Evolutionary conservation across 2,797 vertebrate species (phyloP).

Genomic region (Muraenolepis orangiensis): DNA sequence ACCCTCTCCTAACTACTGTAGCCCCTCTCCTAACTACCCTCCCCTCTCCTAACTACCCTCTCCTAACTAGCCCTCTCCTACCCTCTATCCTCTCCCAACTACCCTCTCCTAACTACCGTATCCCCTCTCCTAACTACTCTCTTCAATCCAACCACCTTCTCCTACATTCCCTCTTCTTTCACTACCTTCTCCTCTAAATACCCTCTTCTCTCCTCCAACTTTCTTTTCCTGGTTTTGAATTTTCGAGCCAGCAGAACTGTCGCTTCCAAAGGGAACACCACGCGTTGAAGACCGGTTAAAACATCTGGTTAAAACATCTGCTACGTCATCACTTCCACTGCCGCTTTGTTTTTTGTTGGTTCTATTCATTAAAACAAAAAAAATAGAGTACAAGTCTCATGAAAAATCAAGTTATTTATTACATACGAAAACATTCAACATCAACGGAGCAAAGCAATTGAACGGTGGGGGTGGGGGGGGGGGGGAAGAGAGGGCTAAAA

Average conservation of each 20-base stretch:
- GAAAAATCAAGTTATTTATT: constrained; percentile 71
- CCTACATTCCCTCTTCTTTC: too few relatives aligned
- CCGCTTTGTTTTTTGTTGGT: background rate
- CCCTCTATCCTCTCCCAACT: background rate
- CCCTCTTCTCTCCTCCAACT: too few relatives aligned
- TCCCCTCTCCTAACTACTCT: too few relatives aligned
- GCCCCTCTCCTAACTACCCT: too few relatives aligned
- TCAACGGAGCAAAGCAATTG: constrained; percentile 54
- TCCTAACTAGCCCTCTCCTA: too few relatives aligned
- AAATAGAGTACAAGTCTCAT: constrained; percentile 44
- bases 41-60: too few relatives aligned
- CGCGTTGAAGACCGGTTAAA: constrained; percentile 36
- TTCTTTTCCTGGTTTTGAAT: background rate
- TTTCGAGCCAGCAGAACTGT: constrained; percentile 46
- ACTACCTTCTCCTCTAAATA: too few relatives aligned
- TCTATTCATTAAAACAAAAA: constrained; percentile 10
- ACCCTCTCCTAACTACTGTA: background rate
- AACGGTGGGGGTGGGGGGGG: too few relatives aligned
- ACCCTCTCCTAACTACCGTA: too few relatives aligned
- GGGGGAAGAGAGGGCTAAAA: constrained; percentile 43
- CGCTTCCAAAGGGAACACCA: constrained; percentile 47
- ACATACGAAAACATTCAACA: constrained; percentile 66
- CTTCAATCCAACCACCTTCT: background rate
- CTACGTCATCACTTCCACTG: background rate
- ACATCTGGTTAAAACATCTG: too few relatives aligned